Conservation (phyloP, 2,113 vertebrate species). For the Pollimyrus isidori region DNA sequence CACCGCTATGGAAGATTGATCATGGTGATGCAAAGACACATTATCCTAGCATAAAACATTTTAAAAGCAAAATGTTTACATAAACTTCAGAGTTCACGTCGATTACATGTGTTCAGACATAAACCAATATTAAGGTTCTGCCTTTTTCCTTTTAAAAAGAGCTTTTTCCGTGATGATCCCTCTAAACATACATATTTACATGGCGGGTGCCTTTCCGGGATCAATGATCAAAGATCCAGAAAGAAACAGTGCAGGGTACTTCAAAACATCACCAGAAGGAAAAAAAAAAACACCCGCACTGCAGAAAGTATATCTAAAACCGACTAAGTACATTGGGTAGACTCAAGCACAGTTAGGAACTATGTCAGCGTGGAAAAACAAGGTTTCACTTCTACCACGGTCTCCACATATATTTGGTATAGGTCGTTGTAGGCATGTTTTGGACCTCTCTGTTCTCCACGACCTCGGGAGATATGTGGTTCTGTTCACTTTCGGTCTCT, state of each 20-base stretch:
- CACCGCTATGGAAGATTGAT: constrained; percentile 37
- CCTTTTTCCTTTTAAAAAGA: constrained; percentile 24
- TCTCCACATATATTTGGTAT: constrained; percentile 76
- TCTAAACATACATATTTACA: constrained; percentile 31
- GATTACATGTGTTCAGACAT: background rate
- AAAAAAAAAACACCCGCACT: background rate
- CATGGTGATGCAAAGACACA: constrained; percentile 31
- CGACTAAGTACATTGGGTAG: background rate
- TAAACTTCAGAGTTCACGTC: background rate
- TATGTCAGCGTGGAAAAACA: background rate
- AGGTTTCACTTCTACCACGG: constrained; percentile 70
- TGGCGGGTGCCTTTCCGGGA: constrained; percentile 17
- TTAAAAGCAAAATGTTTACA: background rate
- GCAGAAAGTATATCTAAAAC: background rate
- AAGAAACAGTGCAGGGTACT: constrained; percentile 1
- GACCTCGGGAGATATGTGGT: constrained; percentile 53
- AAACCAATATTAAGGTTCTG: background rate
- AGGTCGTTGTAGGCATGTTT: constrained; percentile 41
- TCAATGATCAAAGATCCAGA: background rate
- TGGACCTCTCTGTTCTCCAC: constrained; percentile 45
- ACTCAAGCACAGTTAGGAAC: background rate
- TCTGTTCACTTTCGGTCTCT: constrained; percentile 69
- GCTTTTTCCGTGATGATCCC: constrained; percentile 33
- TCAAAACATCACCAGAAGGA: background rate
- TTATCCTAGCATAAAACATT: background rate